These are phyloP conservation scores for Varanus komodoensis DNA, from an alignment of 2,113 vertebrate species.

Conservation along the genomic window DNA sequence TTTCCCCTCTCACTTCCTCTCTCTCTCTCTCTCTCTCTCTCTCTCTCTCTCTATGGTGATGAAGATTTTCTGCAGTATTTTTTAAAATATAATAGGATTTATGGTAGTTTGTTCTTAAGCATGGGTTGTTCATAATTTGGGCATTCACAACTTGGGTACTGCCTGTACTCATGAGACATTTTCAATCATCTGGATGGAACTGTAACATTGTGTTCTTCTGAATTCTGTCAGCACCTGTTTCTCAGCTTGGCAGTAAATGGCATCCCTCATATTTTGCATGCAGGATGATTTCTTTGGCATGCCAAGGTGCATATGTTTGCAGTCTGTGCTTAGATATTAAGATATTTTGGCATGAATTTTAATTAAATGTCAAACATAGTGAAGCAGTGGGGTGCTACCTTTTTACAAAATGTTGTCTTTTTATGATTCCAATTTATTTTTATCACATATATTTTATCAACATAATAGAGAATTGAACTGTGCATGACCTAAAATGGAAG, in stretches of 20 bases:
- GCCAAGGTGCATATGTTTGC: not conserved
- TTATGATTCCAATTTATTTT: not conserved
- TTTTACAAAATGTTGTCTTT: not conserved
- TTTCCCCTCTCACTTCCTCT: too few species aligned
- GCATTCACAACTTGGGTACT: too few species aligned
- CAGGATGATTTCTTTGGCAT: not conserved
- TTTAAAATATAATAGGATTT: too few species aligned
- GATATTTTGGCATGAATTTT: not conserved
- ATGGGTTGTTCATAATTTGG: too few species aligned
- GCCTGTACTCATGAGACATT: not conserved
- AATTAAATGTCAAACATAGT: slow-evolving; percentile 21
- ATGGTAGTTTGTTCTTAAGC: too few species aligned
- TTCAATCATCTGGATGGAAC: not conserved
- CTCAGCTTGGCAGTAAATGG: not conserved
- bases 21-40: too few species aligned
- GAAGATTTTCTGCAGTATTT: too few species aligned
- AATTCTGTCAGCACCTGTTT: not conserved
- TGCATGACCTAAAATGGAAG: not conserved
- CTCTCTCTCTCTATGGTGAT: too few species aligned
- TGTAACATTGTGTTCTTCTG: not conserved
- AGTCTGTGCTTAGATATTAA: not conserved
- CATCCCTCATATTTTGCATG: not conserved
- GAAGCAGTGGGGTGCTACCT: not conserved
- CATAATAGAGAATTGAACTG: not conserved
- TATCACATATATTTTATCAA: not conserved